Conservation (phyloP, 2,113 vertebrate genomes). For the Crypturellus undulatus region DNA sequence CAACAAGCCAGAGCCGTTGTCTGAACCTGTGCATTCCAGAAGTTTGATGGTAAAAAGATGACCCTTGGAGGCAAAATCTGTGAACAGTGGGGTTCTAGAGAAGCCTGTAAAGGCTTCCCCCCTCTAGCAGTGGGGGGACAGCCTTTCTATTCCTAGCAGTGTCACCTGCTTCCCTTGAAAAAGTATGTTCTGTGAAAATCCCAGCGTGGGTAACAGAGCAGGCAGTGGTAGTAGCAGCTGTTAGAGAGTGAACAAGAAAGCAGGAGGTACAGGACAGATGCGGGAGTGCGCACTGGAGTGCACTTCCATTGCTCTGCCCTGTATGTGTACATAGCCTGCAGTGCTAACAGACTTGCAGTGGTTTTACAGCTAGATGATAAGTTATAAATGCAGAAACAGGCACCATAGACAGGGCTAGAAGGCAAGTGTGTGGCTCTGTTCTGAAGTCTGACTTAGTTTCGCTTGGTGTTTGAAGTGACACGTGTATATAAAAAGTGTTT, state of each 20-base stretch:
- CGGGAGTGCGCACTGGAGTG: neutral
- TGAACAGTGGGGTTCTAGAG: neutral
- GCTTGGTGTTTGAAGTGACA: neutral
- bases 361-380: neutral
- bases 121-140: too few species aligned
- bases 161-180: neutral
- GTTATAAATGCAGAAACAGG: neutral
- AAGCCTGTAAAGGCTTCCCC: neutral
- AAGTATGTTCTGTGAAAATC: neutral
- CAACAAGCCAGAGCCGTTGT: neutral
- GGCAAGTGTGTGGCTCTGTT: neutral
- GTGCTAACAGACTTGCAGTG: neutral
- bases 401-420: neutral
- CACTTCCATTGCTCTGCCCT: neutral
- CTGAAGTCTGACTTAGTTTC: slow-evolving; percentile 6
- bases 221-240: neutral
- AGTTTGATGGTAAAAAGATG: neutral
- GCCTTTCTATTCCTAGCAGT: neutral
- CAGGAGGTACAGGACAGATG: neutral
- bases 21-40: neutral
- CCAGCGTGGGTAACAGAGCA: neutral
- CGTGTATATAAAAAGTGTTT: neutral
- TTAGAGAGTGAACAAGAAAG: neutral
- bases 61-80: neutral
- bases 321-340: neutral